Evolutionary conservation across 2,888 invertebrate genomes (phyloP).

Genomic region (Cheilosia impressa): DNA sequence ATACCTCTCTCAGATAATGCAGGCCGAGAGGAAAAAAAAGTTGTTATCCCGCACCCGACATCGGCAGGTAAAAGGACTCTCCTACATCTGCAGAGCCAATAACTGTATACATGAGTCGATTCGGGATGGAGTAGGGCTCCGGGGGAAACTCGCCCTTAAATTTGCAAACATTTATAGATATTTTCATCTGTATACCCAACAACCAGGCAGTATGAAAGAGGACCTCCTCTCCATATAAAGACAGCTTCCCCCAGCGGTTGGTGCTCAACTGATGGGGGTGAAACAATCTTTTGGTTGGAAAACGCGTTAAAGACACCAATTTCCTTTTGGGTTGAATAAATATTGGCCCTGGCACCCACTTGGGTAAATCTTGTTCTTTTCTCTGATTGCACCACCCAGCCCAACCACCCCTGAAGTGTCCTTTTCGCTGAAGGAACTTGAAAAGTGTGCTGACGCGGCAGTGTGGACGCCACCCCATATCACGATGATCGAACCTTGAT

Average conservation of each 20-base stretch:
- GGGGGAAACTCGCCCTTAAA: conserved; percentile 22
- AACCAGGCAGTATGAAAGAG: conserved; percentile 18
- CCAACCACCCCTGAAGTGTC: conserved; percentile 25
- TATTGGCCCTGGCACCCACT: conserved; percentile 70
- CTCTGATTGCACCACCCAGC: conserved; percentile 39
- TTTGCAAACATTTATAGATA: conserved; percentile 59
- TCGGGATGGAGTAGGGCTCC: conserved; percentile 30
- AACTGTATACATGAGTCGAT: conserved; percentile 32
- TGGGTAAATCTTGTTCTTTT: conserved; percentile 63
- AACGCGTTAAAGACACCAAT: conserved; percentile 63
- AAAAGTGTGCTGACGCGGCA: conserved; percentile 47
- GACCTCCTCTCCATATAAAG: conserved; percentile 20
- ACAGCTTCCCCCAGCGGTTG: conserved; percentile 5
- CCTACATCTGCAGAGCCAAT: conserved; percentile 55
- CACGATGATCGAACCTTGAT: conserved; percentile 66
- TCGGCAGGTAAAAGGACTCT: conserved; percentile 64
- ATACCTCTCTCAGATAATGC: conserved; percentile 55
- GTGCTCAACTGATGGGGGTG: conserved; percentile 14
- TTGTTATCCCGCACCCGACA: conserved; percentile 38
- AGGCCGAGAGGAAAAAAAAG: conserved; percentile 22
- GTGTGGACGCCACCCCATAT: conserved; percentile 57
- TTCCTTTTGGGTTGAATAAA: conserved; percentile 65
- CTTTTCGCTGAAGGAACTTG: conserved; percentile 19
- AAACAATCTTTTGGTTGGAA: conserved; percentile 24
- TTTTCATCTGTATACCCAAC: conserved; percentile 49